A percentile compares a stretch with the other conserved stretches of the same genome.
These are phyloP conservation scores for Lissocephala sabroskyi DNA, from an alignment of 2,888 invertebrate genomes.

Conservation along the genomic window DNA sequence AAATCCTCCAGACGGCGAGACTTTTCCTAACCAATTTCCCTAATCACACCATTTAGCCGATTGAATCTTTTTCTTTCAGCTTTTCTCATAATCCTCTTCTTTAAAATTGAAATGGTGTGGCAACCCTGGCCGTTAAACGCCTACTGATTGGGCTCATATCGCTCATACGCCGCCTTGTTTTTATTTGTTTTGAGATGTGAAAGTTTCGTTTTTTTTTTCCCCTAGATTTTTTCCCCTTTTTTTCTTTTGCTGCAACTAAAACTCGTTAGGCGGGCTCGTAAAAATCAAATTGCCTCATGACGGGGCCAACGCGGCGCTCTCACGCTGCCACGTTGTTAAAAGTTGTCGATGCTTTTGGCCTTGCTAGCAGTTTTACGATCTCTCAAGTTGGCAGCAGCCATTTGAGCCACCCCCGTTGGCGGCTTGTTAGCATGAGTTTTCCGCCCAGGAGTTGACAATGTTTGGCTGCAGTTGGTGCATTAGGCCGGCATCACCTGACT, in stretches of 20 bases:
- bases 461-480: slow-evolving; percentile 31
- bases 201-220: too few relatives aligned
- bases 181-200: slow-evolving; percentile 14
- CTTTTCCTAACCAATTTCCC: too few relatives aligned
- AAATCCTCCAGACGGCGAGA: too few relatives aligned
- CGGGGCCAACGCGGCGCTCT: too few relatives aligned
- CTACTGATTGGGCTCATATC: too few relatives aligned
- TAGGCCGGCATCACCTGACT: slow-evolving; percentile 33
- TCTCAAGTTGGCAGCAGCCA: slow-evolving; percentile 35
- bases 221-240: too few relatives aligned
- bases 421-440: slow-evolving; percentile 47
- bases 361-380: slow-evolving; percentile 44
- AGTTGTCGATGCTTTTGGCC: slow-evolving; percentile 34
- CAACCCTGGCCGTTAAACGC: too few relatives aligned
- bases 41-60: too few relatives aligned
- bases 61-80: too few relatives aligned
- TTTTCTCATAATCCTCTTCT: too few relatives aligned
- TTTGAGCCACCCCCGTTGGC: too few relatives aligned
- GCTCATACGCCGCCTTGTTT: slow-evolving; percentile 41
- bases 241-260: slow-evolving; percentile 41
- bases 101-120: too few relatives aligned
- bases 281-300: slow-evolving; percentile 46
- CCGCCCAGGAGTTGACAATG: slow-evolving; percentile 58
- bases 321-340: slow-evolving; percentile 26
- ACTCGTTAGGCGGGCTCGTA: slow-evolving; percentile 50